A percentile compares a stretch with the other conserved stretches of the same genome.
These are phyloP conservation scores for Nineta flava DNA, from an alignment of 2,888 invertebrate genomes.

Conservation along the genomic window DNA sequence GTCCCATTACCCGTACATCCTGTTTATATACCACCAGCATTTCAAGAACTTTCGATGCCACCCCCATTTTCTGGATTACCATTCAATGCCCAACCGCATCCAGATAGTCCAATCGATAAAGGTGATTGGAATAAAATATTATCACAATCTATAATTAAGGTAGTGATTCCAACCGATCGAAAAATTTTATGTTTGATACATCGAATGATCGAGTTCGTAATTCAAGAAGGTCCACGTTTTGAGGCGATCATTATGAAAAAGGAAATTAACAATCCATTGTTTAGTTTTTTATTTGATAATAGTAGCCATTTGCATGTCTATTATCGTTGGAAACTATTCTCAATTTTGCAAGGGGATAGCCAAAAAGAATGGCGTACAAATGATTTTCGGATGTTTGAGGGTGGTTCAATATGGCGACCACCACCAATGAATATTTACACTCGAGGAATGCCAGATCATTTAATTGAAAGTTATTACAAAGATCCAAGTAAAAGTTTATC, in stretches of 20 bases:
- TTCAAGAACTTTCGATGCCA: slow-evolving; percentile 71
- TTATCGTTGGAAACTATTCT: slow-evolving; percentile 96
- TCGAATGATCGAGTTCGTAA: slow-evolving; percentile 97
- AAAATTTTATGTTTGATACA: slow-evolving; percentile 79
- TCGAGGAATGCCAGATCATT: slow-evolving; percentile 92
- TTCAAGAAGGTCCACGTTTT: slow-evolving; percentile 97
- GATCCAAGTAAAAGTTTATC: slow-evolving; percentile 55
- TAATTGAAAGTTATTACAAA: slow-evolving; percentile 59
- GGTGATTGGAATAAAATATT: slow-evolving; percentile 45
- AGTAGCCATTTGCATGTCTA: slow-evolving; percentile 97
- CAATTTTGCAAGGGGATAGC: slow-evolving; percentile 89
- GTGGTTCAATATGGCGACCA: slow-evolving; percentile 91
- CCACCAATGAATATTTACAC: slow-evolving; percentile 90
- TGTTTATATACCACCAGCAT: slow-evolving; percentile 87
- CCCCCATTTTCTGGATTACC: slow-evolving; percentile 90
- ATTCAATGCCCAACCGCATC: slow-evolving; percentile 85
- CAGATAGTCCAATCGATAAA: neutral
- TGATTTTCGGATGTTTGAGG: slow-evolving; percentile 92
- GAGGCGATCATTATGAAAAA: slow-evolving; percentile 99
- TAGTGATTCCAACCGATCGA: slow-evolving; percentile 95
- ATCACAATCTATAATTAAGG: slow-evolving; percentile 79
- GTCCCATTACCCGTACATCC: slow-evolving; percentile 94
- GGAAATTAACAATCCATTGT: slow-evolving; percentile 79
- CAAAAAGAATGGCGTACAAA: slow-evolving; percentile 78
- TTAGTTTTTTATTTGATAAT: slow-evolving; percentile 92